These are phyloP conservation scores for Phania funesta DNA, from an alignment of 2,888 invertebrate species.

Conservation along the genomic window DNA sequence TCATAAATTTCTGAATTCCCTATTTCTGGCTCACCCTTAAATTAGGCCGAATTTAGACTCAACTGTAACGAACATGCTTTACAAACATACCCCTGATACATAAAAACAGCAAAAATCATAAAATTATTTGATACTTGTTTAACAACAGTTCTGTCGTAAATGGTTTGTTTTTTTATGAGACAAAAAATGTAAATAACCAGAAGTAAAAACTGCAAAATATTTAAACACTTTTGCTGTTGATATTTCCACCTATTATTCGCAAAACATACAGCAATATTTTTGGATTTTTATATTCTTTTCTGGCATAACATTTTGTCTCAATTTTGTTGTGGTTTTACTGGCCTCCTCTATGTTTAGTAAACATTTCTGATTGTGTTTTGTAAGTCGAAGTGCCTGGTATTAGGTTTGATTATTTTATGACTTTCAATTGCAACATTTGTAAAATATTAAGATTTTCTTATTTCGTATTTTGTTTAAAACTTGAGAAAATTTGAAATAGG, in stretches of 20 bases:
- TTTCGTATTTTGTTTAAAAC: neutral
- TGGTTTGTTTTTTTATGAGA: constrained; percentile 46
- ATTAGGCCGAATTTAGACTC: neutral
- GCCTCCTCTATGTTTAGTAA: neutral
- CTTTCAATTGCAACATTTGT: constrained; percentile 20
- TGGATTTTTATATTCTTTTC: constrained; percentile 4
- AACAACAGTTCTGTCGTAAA: constrained; percentile 28
- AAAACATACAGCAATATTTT: neutral
- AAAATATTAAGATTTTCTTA: neutral
- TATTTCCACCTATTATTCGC: constrained; percentile 36
- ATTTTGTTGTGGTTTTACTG: constrained; percentile 20
- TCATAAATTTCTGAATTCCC: too few relatives aligned
- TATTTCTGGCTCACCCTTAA: neutral
- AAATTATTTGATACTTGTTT: constrained; percentile 36
- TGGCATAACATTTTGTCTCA: neutral
- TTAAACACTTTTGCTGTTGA: constrained; percentile 34
- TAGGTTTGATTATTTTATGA: constrained; percentile 18
- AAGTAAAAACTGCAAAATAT: constrained; percentile 2
- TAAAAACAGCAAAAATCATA: constrained; percentile 1
- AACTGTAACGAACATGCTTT: neutral
- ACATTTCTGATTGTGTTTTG: neutral
- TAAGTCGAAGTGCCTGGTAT: constrained; percentile 30
- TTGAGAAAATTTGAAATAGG: neutral
- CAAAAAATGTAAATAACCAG: constrained; percentile 23
- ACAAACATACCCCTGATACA: neutral